Percentiles rank a stretch among this genome's conserved stretches.
phyloP scores from a whole-genome alignment of 2,113 vertebrate species.

The Propithecus coquereli region DNA sequence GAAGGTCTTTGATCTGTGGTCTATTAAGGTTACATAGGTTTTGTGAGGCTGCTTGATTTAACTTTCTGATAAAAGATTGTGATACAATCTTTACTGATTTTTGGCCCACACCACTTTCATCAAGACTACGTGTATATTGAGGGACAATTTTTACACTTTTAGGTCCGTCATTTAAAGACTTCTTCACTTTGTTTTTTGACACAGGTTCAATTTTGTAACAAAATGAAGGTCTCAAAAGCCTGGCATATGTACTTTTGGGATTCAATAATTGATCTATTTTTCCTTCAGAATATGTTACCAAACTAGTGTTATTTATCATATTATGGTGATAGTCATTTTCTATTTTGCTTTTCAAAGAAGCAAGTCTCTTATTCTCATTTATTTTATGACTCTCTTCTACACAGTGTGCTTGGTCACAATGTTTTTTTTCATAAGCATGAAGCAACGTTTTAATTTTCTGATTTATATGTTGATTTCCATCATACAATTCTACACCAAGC shows the following conservation, averaged over 20 bases:
- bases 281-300: slow-evolving; percentile 1
- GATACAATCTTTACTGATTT: not conserved
- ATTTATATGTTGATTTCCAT: slow-evolving; percentile 87
- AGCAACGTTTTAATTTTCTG: slow-evolving; percentile 86
- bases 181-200: slow-evolving; percentile 1
- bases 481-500: slow-evolving; percentile 87
- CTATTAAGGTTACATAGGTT: not conserved
- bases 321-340: not conserved
- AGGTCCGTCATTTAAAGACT: not conserved
- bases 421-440: slow-evolving; percentile 53
- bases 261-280: slow-evolving; percentile 13
- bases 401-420: not conserved
- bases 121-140: not conserved
- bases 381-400: slow-evolving; percentile 13
- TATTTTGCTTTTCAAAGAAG: slow-evolving; percentile 51
- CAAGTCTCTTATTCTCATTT: slow-evolving; percentile 11
- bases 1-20: slow-evolving; percentile 79
- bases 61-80: not conserved
- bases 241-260: not conserved
- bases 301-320: not conserved
- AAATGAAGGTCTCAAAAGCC: not conserved
- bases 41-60: slow-evolving; percentile 11
- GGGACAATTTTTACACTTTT: slow-evolving; percentile 3
- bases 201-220: slow-evolving; percentile 16
- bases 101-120: not conserved